These are phyloP conservation scores for Cerceris ruficornis DNA, from an alignment of 2,888 invertebrate species.

Conservation along the genomic window DNA sequence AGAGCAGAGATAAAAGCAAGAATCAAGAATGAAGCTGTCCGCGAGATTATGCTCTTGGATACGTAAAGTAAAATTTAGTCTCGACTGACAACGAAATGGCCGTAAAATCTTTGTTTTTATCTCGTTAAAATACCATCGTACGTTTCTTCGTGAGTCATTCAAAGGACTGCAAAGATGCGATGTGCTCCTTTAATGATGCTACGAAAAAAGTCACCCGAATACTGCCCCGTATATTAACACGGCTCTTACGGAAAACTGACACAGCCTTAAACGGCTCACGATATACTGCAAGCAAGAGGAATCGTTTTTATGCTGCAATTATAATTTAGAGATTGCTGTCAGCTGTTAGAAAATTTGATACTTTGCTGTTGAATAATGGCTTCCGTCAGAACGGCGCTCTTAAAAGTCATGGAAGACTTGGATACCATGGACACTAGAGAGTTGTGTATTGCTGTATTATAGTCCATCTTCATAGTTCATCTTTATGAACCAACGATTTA, in stretches of 20 bases:
- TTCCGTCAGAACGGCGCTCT: too few species aligned
- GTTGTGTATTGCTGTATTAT: too few species aligned
- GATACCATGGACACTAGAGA: too few species aligned
- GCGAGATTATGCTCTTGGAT: not conserved
- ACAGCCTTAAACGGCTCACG: not conserved
- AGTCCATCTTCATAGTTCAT: too few species aligned
- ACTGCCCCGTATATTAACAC: not conserved
- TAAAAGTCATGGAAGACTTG: too few species aligned
- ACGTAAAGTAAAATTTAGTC: conserved; percentile 3
- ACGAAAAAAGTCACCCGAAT: not conserved
- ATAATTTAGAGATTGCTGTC: too few species aligned
- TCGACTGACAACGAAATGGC: conserved; percentile 15
- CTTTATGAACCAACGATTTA: too few species aligned
- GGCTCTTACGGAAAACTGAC: not conserved
- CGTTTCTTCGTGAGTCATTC: conserved; percentile 7
- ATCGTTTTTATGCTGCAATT: too few species aligned
- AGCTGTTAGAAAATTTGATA: too few species aligned
- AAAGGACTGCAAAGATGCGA: not conserved
- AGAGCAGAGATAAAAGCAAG: conserved; percentile 11
- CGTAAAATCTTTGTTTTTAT: conserved; percentile 18
- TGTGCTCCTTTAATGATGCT: not conserved
- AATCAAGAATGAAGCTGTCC: conserved; percentile 15
- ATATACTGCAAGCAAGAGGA: too few species aligned
- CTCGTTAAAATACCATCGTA: conserved; percentile 35
- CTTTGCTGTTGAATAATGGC: too few species aligned